Evolutionary conservation across 1,140 invertebrate genomes (phyloP), one percentile per base, ranked within the genome.

Genomic region (Drosophila kurseongensis): DNA sequence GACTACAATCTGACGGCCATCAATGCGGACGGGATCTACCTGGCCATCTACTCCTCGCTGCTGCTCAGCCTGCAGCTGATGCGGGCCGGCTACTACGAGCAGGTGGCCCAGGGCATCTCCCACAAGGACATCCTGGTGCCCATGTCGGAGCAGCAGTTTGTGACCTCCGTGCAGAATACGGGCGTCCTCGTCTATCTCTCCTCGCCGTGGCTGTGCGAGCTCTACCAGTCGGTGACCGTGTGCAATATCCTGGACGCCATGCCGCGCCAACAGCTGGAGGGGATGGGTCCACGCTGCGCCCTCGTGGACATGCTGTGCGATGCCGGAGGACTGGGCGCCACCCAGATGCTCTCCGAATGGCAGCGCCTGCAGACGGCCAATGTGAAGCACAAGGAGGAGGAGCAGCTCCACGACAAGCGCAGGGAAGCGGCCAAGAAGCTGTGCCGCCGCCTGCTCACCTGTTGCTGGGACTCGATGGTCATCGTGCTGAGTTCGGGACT

Each of bases 21-120:
- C 93, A 99, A 99, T 93, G 97, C 97, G 18, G 98, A 99, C 93
- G 97, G 97, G 51, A 97, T 99, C 51, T 99, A 99, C 92, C 93
- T 98, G 55, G 96, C 97, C 1, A 97, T 97, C 0, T 98, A 98
- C 88, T 95, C 96, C 2, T 96, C 96, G 1, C 93, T 99, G 16
- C 92, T 97, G 38, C 93, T 99, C 0, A 98, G 97, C 91, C 92
- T 98, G 13, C 97, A 97, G 89, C 93, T 98, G 5, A 95, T 96
- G 45, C 94, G 95, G 69, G 94, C 94, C 42, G 95, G 96, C 56
- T 97, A 97, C 91, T 98, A 98, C 89, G 84, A 89, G 4, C 94
- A 95, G 47, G 93, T 95, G 77, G 67, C 63, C 52, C 27, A 40
- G 18, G 65, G 66, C 5, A 18, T 63, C 1, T 93, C 93, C 66